A percentile compares a stretch with the other conserved stretches of the same genome.
Evolutionary conservation across 1,140 invertebrate species (phyloP).

Genomic region (Drosophila triauraria): DNA sequence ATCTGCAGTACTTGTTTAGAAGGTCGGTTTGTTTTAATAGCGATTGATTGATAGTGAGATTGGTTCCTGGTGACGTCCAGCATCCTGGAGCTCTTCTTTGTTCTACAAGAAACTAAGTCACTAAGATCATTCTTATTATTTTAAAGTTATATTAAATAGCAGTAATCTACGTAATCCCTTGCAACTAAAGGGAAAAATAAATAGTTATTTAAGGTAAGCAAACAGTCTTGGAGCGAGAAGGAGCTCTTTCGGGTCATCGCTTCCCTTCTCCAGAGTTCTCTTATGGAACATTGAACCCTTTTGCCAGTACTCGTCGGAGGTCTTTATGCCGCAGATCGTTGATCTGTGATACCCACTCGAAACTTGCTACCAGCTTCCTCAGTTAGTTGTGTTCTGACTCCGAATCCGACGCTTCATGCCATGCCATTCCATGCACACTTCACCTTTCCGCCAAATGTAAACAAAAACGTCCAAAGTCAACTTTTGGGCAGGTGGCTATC

Average conservation of each 20-base stretch:
- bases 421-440: slow-evolving; percentile 51
- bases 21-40: slow-evolving; percentile 11
- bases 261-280: slow-evolving; percentile 17
- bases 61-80: not conserved
- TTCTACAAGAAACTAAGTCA: too few species aligned
- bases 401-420: slow-evolving; percentile 1
- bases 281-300: slow-evolving; percentile 42
- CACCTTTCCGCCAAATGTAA: slow-evolving; percentile 52
- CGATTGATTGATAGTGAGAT: slow-evolving; percentile 1
- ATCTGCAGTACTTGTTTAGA: slow-evolving; percentile 1
- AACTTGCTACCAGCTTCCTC: slow-evolving; percentile 67
- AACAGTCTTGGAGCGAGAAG: not conserved
- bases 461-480: slow-evolving; percentile 56
- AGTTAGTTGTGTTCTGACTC: slow-evolving; percentile 44
- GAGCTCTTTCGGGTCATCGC: slow-evolving; percentile 25
- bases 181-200: not conserved
- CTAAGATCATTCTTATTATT: not conserved
- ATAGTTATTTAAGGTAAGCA: not conserved
- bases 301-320: slow-evolving; percentile 18
- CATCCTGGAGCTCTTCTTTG: not conserved
- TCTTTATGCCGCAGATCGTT: slow-evolving; percentile 57
- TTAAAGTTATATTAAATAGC: too few species aligned
- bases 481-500: slow-evolving; percentile 61
- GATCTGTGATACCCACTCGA: slow-evolving; percentile 75
- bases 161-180: not conserved